phyloP scores from a whole-genome alignment of 2,797 vertebrate species.

The Melanotaenia boesemani region DNA sequence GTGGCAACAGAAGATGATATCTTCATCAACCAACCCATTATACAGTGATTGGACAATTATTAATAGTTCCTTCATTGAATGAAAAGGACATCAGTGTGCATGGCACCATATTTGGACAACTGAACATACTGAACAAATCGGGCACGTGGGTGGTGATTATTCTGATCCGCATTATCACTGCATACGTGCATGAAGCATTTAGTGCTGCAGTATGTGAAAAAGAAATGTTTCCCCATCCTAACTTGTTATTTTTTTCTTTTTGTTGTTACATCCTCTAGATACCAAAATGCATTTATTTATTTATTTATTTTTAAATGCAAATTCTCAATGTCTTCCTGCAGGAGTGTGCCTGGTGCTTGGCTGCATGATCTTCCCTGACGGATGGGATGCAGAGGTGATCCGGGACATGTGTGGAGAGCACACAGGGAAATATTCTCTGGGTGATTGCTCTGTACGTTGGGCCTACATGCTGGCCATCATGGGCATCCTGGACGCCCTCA shows the following conservation, averaged over 20 bases:
- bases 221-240: background rate
- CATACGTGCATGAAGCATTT: background rate
- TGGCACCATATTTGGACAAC: slow-evolving; percentile 1
- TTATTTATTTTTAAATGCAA: background rate
- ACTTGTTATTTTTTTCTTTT: background rate
- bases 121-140: slow-evolving; percentile 4
- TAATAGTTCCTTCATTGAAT: background rate
- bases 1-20: background rate
- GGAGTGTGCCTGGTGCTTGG: slow-evolving; percentile 96
- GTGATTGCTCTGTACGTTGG: slow-evolving; percentile 96
- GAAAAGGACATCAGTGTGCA: slow-evolving; percentile 1
- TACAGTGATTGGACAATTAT: background rate
- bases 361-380: slow-evolving; percentile 97
- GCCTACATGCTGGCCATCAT: slow-evolving; percentile 98
- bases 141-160: slow-evolving; percentile 13
- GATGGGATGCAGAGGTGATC: slow-evolving; percentile 95
- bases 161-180: background rate
- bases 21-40: background rate
- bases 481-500: slow-evolving; percentile 96
- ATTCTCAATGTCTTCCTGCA: slow-evolving; percentile 55
- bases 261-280: background rate
- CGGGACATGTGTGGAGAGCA: slow-evolving; percentile 96
- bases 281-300: background rate
- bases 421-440: slow-evolving; percentile 93
- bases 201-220: background rate